Conservation (phyloP, 2,888 invertebrate genomes). For the Stictocephala bisonia region DNA sequence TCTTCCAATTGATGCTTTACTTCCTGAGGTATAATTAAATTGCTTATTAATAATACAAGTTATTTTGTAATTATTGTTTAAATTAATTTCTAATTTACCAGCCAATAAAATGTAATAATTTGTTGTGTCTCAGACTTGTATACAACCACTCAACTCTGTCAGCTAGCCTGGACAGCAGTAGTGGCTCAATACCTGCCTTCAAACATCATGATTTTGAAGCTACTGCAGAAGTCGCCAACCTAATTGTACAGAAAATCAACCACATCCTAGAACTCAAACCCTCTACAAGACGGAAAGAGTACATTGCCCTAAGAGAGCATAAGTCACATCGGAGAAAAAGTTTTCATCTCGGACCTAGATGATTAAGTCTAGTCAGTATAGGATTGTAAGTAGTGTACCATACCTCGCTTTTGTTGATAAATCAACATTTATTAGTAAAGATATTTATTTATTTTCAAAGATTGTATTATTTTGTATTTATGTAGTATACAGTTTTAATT, state of each 20-base stretch:
- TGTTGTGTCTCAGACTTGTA: constrained; percentile 56
- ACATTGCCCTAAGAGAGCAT: constrained; percentile 79
- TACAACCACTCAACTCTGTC: constrained; percentile 58
- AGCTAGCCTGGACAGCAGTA: constrained; percentile 56
- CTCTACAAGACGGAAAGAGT: constrained; percentile 89
- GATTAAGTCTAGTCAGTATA: constrained; percentile 52
- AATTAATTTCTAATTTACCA: neutral
- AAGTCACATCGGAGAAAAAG: constrained; percentile 74
- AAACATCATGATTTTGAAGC: constrained; percentile 92
- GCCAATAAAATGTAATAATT: too few relatives aligned
- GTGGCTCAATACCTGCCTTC: constrained; percentile 66
- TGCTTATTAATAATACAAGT: too few relatives aligned
- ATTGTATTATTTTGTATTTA: constrained; percentile 22
- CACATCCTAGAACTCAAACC: constrained; percentile 86
- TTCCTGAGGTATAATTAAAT: too few relatives aligned
- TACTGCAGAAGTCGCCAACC: constrained; percentile 78
- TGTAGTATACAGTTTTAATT: constrained; percentile 23
- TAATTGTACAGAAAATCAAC: constrained; percentile 89
- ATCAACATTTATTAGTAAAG: constrained; percentile 26
- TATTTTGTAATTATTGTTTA: too few relatives aligned
- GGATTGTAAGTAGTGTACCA: constrained; percentile 45
- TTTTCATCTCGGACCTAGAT: constrained; percentile 64
- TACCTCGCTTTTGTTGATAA: constrained; percentile 40
- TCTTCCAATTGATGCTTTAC: too few relatives aligned
- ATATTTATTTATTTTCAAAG: constrained; percentile 33